These are phyloP conservation scores for Panurus biarmicus DNA, from an alignment of 2,113 vertebrate species.

Conservation along the genomic window DNA sequence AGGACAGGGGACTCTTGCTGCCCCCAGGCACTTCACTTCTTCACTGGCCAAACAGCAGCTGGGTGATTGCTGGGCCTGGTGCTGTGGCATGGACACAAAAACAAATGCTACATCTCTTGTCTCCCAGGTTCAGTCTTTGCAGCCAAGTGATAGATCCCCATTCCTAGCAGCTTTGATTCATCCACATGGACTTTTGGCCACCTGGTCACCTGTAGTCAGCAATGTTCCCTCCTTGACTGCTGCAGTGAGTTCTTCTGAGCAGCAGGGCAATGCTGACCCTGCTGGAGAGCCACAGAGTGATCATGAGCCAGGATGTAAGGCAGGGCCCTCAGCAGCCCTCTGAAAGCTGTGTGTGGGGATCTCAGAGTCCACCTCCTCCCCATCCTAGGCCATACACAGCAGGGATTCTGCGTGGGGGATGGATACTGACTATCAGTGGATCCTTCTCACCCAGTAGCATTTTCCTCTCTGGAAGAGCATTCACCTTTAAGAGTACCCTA, in stretches of 20 bases:
- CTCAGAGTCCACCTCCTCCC: constrained; percentile 75
- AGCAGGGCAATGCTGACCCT: constrained; percentile 68
- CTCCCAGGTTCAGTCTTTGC: constrained; percentile 53
- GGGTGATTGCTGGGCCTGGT: constrained; percentile 76
- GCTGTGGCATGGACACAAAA: constrained; percentile 54
- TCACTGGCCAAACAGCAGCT: constrained; percentile 71
- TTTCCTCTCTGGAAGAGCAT: background rate
- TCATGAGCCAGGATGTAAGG: constrained; percentile 63
- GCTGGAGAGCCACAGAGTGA: constrained; percentile 63
- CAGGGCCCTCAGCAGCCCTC: background rate
- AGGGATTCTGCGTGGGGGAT: constrained; percentile 68
- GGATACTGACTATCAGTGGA: background rate
- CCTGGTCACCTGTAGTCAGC: constrained; percentile 62
- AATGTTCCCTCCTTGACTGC: constrained; percentile 57
- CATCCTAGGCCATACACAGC: constrained; percentile 77
- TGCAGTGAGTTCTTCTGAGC: constrained; percentile 51
- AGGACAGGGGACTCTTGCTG: background rate
- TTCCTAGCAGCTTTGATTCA: background rate
- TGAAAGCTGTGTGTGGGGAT: constrained; percentile 65
- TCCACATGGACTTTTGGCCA: constrained; percentile 45
- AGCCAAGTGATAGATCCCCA: constrained; percentile 58
- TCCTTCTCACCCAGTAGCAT: background rate
- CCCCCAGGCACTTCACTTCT: background rate
- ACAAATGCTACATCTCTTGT: constrained; percentile 81
- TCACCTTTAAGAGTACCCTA: background rate